phyloP scores from a whole-genome alignment of 2,113 vertebrate genomes.

The Xiphophorus hellerii region DNA sequence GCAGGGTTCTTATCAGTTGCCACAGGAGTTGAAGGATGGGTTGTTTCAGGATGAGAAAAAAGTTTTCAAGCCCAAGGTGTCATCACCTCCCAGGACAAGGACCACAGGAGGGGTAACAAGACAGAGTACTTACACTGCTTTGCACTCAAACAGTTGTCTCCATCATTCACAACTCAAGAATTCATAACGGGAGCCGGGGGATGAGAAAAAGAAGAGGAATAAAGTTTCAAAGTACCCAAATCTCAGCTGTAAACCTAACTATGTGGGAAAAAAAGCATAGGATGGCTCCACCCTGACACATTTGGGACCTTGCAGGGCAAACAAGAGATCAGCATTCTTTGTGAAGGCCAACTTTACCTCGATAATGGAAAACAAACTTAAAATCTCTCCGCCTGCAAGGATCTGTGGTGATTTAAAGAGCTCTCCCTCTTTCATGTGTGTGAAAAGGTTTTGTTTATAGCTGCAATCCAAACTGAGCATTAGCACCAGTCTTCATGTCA shows the following conservation, averaged over 20 bases:
- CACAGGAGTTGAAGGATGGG: no score
- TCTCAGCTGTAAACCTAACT: constrained; percentile 13
- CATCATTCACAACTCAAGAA: constrained; percentile 40
- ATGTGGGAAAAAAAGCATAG: constrained; percentile 36
- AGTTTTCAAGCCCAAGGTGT: no score
- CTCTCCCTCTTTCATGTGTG: constrained; percentile 44
- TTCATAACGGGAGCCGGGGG: constrained; percentile 5
- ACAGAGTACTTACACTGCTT: constrained; percentile 8
- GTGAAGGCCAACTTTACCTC: constrained; percentile 22
- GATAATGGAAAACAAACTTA: constrained; percentile 59
- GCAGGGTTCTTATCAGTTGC: no score
- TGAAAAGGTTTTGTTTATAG: constrained; percentile 44
- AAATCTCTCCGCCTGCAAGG: constrained; percentile 42
- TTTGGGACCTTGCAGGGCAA: constrained; percentile 20
- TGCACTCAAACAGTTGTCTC: constrained; percentile 51
- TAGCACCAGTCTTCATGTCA: constrained; percentile 62
- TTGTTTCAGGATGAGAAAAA: no score
- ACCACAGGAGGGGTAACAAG: no score
- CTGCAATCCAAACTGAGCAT: constrained; percentile 61
- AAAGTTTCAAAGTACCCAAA: constrained; percentile 18
- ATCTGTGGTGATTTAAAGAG: constrained; percentile 64
- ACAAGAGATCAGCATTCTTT: constrained; percentile 22
- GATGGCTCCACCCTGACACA: constrained; percentile 10
- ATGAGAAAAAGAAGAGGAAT: not conserved
- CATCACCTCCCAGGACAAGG: no score